Evolutionary conservation across 2,888 invertebrate species (phyloP).

Genomic region (Dasysyrphus albostriatus): DNA sequence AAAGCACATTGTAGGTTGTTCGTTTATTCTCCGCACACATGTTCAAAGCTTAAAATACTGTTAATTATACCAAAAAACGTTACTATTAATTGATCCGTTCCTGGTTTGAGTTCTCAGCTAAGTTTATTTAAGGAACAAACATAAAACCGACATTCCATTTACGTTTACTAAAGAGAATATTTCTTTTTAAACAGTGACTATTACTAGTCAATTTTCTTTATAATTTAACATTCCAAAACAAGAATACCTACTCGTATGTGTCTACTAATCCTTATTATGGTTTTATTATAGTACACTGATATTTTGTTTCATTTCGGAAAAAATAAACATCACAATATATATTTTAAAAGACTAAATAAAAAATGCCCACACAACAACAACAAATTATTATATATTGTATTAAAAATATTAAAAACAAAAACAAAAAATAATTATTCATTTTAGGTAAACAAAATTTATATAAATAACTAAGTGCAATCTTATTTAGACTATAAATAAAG

Average conservation of each 20-base stretch:
- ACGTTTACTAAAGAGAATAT: not conserved
- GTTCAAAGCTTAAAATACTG: constrained; percentile 11
- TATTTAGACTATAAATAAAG: constrained; percentile 59
- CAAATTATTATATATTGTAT: constrained; percentile 8
- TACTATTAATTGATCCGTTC: constrained; percentile 23
- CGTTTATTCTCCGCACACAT: constrained; percentile 26
- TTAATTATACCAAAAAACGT: constrained; percentile 8
- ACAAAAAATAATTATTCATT: constrained; percentile 30
- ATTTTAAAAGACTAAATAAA: constrained; percentile 12
- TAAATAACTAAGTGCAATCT: constrained; percentile 72
- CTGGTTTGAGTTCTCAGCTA: not conserved
- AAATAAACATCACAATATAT: constrained; percentile 19
- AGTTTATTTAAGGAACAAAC: not conserved
- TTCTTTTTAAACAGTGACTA: not conserved
- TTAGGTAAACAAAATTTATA: constrained; percentile 71
- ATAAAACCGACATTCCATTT: not conserved
- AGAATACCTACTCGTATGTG: not conserved
- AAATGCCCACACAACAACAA: constrained; percentile 46
- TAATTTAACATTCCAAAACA: constrained; percentile 15
- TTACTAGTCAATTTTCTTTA: constrained; percentile 8
- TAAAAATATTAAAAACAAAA: constrained; percentile 23
- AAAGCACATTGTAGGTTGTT: constrained; percentile 27
- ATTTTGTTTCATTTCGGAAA: constrained; percentile 2
- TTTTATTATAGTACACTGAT: not conserved
- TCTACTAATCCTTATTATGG: not conserved